Percentiles rank a stretch among this genome's conserved stretches.
Conservation (phyloP, 2,888 invertebrate genomes). For the Sympetrum striolatum region DNA sequence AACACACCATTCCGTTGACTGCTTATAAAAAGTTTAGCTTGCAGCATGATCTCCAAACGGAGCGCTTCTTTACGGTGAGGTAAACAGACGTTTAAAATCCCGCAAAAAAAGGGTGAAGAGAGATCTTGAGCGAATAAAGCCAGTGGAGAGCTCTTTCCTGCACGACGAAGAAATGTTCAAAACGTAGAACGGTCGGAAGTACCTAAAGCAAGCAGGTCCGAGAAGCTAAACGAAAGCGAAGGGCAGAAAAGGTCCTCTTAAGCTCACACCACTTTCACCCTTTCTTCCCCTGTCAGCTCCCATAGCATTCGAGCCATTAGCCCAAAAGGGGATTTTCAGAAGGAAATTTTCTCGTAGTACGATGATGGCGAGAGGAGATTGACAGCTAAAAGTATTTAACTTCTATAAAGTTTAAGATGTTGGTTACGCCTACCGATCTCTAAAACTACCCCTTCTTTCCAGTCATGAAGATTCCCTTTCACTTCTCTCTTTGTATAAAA, state of each 20-base stretch:
- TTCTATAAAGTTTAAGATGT: too few relatives aligned
- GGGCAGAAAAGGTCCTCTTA: not conserved
- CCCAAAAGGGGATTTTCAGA: not conserved
- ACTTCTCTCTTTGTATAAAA: too few relatives aligned
- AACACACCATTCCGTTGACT: too few relatives aligned
- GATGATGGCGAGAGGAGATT: not conserved
- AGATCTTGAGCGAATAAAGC: not conserved
- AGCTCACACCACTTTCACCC: not conserved
- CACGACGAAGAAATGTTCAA: not conserved
- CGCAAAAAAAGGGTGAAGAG: not conserved
- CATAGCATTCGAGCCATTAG: not conserved
- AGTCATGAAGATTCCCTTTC: too few relatives aligned
- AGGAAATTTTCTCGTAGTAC: not conserved
- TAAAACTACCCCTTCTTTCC: too few relatives aligned
- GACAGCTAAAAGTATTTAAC: too few relatives aligned
- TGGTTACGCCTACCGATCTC: too few relatives aligned
- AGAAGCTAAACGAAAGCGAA: not conserved
- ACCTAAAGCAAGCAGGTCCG: not conserved
- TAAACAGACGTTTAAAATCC: not conserved
- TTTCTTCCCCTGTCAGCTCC: not conserved
- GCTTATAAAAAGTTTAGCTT: too few relatives aligned
- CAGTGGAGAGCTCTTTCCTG: not conserved
- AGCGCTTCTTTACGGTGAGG: too few relatives aligned
- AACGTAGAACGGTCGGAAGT: not conserved
- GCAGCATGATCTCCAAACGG: too few relatives aligned